phyloP scores from a whole-genome alignment of 1,140 invertebrate species.

The Chironomus tepperi region DNA sequence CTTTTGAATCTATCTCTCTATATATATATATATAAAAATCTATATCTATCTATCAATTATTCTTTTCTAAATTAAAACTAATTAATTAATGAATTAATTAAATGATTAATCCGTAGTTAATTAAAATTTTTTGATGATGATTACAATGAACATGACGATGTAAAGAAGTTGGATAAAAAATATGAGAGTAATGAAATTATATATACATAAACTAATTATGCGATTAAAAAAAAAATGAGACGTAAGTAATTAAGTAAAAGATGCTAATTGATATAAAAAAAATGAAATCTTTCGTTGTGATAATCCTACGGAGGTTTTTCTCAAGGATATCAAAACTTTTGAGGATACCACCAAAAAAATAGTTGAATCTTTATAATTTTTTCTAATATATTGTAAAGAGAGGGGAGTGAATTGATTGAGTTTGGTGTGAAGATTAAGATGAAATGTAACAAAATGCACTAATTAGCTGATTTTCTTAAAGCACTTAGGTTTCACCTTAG shows the following conservation, averaged over 20 bases:
- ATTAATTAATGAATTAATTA: not conserved
- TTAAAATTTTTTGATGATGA: not conserved
- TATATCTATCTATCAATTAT: not conserved
- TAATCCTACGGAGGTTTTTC: not conserved
- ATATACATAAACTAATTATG: not conserved
- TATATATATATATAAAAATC: not conserved
- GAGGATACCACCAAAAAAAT: too few relatives aligned
- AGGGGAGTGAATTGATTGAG: too few relatives aligned
- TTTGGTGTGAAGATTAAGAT: too few relatives aligned
- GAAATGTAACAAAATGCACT: too few relatives aligned
- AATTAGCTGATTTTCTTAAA: too few relatives aligned
- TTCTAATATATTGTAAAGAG: too few relatives aligned
- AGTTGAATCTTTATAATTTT: too few relatives aligned
- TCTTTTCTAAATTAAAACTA: not conserved
- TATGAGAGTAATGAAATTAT: not conserved
- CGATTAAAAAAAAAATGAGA: not conserved
- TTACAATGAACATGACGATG: not conserved
- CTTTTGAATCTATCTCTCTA: too few relatives aligned
- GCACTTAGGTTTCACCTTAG: too few relatives aligned
- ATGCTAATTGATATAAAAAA: not conserved
- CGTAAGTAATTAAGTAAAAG: not conserved
- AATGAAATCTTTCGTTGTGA: not conserved
- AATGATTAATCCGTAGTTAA: conserved; percentile 14
- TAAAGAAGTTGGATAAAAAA: not conserved
- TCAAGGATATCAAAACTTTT: too few relatives aligned